These are phyloP conservation scores for Brenthis ino DNA, from an alignment of 2,888 invertebrate genomes.

Conservation along the genomic window DNA sequence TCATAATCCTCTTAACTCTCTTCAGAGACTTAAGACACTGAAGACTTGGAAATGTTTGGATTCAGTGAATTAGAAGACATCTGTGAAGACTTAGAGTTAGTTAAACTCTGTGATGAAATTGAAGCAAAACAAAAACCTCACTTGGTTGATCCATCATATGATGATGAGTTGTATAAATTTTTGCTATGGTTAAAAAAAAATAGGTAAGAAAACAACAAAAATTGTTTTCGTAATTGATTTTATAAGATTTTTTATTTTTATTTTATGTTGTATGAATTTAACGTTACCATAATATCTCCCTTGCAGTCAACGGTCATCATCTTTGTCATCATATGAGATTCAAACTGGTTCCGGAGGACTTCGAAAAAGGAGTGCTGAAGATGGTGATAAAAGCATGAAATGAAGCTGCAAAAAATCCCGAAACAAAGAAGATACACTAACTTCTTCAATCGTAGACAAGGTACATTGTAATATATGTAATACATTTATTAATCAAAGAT, in stretches of 20 bases:
- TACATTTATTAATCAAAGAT: conserved; percentile 23
- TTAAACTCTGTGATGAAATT: background rate
- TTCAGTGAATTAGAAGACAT: conserved; percentile 3
- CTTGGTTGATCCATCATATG: background rate
- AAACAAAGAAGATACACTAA: background rate
- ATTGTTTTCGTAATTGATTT: no score
- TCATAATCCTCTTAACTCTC: no score
- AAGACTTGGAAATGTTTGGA: conserved; percentile 10
- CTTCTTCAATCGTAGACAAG: conserved; percentile 1
- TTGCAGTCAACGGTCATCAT: background rate
- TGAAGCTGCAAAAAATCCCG: background rate
- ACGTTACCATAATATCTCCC: background rate
- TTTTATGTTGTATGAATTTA: background rate
- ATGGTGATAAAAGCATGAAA: no score
- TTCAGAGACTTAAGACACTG: background rate
- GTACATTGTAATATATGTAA: conserved; percentile 17
- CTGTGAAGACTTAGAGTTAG: background rate
- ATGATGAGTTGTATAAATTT: conserved; percentile 1
- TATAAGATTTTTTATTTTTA: no score
- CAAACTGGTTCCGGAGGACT: no score
- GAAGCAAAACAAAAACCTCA: background rate
- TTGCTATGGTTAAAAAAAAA: conserved; percentile 7
- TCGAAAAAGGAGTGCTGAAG: no score
- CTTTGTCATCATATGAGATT: no score
- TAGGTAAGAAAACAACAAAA: conserved; percentile 1